A percentile compares a stretch with the other conserved stretches of the same genome.
phyloP scores from a whole-genome alignment of 1,140 invertebrate genomes.

The Phymorhynchus buccinoides region DNA sequence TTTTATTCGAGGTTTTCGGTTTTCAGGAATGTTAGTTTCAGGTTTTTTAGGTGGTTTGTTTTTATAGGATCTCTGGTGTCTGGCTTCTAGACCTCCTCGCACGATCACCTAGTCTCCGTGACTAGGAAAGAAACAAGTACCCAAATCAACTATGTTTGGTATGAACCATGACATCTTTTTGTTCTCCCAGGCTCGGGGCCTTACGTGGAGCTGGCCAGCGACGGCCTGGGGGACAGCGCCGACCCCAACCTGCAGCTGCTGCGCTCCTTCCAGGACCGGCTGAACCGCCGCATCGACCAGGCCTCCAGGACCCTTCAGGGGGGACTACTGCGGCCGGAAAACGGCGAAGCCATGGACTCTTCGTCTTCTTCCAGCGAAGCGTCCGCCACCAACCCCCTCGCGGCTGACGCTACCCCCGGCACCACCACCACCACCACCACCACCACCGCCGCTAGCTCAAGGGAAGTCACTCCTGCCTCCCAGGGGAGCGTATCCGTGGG shows the following conservation, averaged over 20 bases:
- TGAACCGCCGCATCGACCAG: constrained; percentile 33
- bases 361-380: constrained; percentile 17
- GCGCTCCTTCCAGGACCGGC: constrained; percentile 33
- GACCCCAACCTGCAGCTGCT: constrained; percentile 39
- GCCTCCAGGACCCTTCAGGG: constrained; percentile 33
- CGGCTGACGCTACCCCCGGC: not conserved
- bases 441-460: constrained; percentile 16
- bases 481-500: constrained; percentile 18
- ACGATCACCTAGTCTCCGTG: too few relatives aligned
- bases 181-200: constrained; percentile 6
- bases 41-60: not conserved
- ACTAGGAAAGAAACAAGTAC: too few relatives aligned
- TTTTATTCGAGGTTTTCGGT: too few relatives aligned
- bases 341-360: not conserved
- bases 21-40: too few relatives aligned
- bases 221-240: not conserved
- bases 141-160: too few relatives aligned
- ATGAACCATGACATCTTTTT: too few relatives aligned
- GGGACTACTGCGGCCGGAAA: constrained; percentile 31
- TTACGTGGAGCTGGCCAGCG: constrained; percentile 25
- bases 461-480: constrained; percentile 16
- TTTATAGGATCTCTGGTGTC: not conserved
- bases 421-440: not conserved
- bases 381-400: constrained; percentile 24
- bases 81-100: not conserved